Evolutionary conservation across 2,888 invertebrate species (phyloP), one percentile per base, ranked within the genome.

Genomic region (Cenopis cana): DNA sequence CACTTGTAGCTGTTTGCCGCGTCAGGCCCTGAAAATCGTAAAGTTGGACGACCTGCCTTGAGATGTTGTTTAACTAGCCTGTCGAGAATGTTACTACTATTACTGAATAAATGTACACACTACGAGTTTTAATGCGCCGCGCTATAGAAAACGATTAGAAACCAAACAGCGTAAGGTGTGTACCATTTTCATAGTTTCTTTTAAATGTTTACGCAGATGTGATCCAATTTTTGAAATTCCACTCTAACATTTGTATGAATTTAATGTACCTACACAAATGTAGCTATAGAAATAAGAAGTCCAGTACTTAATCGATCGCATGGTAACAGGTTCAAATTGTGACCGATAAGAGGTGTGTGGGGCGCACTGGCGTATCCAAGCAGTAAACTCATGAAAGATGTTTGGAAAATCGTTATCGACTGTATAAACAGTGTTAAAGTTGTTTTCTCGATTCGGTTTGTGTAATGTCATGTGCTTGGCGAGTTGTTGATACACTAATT

Each of bases 401-500:
- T 46, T 46, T 6, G 12, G 46, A 14, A n/a, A 46, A 46, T 46
- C 46, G n/a, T 46, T 46, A 46, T 46, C n/a, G 46, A 1, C 46
- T 14, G 46, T n/a, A 46, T 46, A 46, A 14, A 46, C n/a, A 46
- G 24, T 12, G 24, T 20, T 54, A 54, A 54, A n/a, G 41, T 41
- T 38, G 65, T 65, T 54, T n/a, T 55, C 41, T 38, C 41, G 41
- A 9, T 65, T 41, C 17, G 38, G 65, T 17, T 18, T 49, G 12
- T 46, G 29, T 46, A 46, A 64, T 12, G 12, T 54, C 12, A 20
- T 20, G 52, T 54, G 46, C n/a, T 46, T 46, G 46, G 6, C 50
- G 50, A 18, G 50, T 50, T 50, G 50, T 18, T 18, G 50, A 50
- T 20, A 54, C 24, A 54, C 20, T 24, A 29, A 24, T 41, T 60